These are phyloP conservation scores for Enteromius mattozi DNA, from an alignment of 2,797 vertebrate species.

Conservation along the genomic window DNA sequence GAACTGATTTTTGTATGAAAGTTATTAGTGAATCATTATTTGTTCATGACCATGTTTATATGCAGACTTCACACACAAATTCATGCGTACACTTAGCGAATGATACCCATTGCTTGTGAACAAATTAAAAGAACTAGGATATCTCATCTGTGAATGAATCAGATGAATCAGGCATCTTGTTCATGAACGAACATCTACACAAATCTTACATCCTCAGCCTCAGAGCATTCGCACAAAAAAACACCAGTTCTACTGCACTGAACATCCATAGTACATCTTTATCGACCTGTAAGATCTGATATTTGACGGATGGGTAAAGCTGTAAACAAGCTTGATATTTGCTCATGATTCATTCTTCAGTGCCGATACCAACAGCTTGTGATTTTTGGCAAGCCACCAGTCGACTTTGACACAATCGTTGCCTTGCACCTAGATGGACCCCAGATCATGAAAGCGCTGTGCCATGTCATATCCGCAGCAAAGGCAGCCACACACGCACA, in stretches of 20 bases:
- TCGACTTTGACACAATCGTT: slow-evolving; percentile 11
- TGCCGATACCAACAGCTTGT: slow-evolving; percentile 29
- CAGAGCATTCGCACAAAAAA: not conserved
- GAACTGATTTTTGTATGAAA: not conserved
- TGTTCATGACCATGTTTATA: not conserved
- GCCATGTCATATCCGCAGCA: slow-evolving; percentile 28
- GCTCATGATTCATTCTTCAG: slow-evolving; percentile 27
- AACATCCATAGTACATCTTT: not conserved
- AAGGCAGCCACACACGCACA: slow-evolving; percentile 12
- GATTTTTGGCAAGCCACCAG: slow-evolving; percentile 28
- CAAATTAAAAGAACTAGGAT: not conserved
- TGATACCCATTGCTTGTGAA: not conserved
- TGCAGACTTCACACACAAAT: not conserved
- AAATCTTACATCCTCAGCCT: not conserved
- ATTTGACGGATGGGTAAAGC: slow-evolving; percentile 21
- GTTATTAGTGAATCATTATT: not conserved
- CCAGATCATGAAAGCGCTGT: slow-evolving; percentile 20
- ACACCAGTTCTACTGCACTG: not conserved
- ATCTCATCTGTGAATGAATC: not conserved
- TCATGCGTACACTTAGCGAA: not conserved
- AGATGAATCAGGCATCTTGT: not conserved
- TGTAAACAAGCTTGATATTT: slow-evolving; percentile 56
- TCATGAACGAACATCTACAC: not conserved
- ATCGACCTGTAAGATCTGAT: slow-evolving; percentile 25
- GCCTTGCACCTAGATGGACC: not conserved